A percentile compares a stretch with the other conserved stretches of the same genome.
Conservation (phyloP, 2,888 invertebrate genomes). For the Blera fallax region DNA sequence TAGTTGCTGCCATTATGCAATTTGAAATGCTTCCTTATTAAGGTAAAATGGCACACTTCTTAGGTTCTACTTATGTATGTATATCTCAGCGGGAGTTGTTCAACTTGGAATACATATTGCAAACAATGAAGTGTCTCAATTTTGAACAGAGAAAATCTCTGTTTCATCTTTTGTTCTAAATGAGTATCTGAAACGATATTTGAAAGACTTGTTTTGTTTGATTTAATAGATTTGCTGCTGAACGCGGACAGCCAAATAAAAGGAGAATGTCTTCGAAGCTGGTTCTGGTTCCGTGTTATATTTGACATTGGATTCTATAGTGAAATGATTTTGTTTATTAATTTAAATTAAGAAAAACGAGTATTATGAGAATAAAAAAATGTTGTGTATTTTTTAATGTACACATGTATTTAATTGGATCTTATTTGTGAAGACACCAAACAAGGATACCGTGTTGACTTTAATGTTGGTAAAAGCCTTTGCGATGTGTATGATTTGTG, state of each 20-base stretch:
- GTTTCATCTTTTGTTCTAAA: background rate
- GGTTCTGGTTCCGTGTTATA: background rate
- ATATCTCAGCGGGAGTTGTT: conserved; percentile 15
- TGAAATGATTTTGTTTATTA: background rate
- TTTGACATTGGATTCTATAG: background rate
- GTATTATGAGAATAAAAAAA: too few relatives aligned
- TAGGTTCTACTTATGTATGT: too few relatives aligned
- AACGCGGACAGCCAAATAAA: background rate
- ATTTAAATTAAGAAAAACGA: too few relatives aligned
- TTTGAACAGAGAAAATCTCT: background rate
- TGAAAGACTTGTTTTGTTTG: background rate
- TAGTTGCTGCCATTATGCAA: conserved; percentile 42
- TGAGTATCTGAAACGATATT: background rate
- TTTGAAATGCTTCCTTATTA: conserved; percentile 40
- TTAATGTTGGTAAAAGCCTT: too few relatives aligned
- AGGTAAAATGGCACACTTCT: conserved; percentile 51
- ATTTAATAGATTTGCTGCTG: background rate
- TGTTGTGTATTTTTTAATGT: too few relatives aligned
- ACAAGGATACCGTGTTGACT: too few relatives aligned
- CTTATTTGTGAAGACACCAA: too few relatives aligned
- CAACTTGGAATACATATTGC: background rate
- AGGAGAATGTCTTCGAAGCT: background rate
- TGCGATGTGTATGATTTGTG: too few relatives aligned
- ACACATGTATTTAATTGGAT: too few relatives aligned
- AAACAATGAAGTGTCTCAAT: background rate